Percentiles rank a stretch among this genome's conserved stretches.
These are phyloP conservation scores for Sminthurides bifidus DNA, from an alignment of 1,140 invertebrate genomes.

Conservation along the genomic window DNA sequence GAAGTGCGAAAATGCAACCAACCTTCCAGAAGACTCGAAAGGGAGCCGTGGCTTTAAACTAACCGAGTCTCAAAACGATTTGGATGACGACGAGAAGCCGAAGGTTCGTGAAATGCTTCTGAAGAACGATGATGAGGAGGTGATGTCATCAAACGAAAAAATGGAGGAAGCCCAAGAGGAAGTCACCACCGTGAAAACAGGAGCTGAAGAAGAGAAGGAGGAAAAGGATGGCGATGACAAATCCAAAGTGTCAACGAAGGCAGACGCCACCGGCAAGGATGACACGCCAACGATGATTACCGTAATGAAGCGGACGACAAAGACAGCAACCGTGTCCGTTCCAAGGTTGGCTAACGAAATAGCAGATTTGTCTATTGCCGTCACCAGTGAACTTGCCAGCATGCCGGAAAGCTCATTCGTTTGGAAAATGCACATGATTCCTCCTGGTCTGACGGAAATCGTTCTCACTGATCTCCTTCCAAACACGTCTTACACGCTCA, in stretches of 20 bases:
- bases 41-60: slow-evolving; percentile 28
- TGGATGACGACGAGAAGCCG: slow-evolving; percentile 24
- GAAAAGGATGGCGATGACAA: neutral
- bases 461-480: slow-evolving; percentile 25
- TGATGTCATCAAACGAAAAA: no score
- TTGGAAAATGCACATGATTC: slow-evolving; percentile 30
- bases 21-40: slow-evolving; percentile 25
- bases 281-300: slow-evolving; percentile 18
- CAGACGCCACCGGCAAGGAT: neutral
- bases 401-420: slow-evolving; percentile 5
- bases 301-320: slow-evolving; percentile 25
- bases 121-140: slow-evolving; percentile 6
- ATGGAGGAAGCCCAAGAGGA: no score
- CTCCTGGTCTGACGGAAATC: slow-evolving; percentile 23
- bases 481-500: slow-evolving; percentile 33
- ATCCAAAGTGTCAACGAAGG: neutral
- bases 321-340: slow-evolving; percentile 29
- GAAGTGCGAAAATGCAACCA: slow-evolving; percentile 25
- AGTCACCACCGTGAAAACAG: no score
- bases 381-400: slow-evolving; percentile 27
- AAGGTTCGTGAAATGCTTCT: slow-evolving; percentile 9
- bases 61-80: slow-evolving; percentile 27
- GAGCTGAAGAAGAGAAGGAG: neutral
- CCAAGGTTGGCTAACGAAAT: slow-evolving; percentile 30
- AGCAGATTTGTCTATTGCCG: slow-evolving; percentile 27